Evolutionary conservation across 2,113 vertebrate genomes (phyloP), one percentile per base, ranked within the genome.

Genomic region (Phaethon lepturus): DNA sequence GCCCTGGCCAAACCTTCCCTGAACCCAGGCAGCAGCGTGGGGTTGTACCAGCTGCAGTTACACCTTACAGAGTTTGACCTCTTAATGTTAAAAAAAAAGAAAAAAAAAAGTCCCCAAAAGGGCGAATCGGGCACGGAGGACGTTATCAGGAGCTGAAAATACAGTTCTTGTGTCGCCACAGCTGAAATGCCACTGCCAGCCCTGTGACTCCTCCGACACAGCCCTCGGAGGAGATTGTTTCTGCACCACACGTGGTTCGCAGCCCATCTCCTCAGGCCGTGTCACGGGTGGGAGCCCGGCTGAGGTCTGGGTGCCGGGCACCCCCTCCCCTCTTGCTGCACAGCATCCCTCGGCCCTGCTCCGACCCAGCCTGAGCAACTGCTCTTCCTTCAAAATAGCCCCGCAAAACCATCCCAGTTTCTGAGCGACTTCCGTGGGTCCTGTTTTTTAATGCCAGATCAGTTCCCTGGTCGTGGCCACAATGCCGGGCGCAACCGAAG

Each of bases 21-120:
- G 17, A 20, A 5, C 1, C 0, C 0, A 11, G 63, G 62, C 18
- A 59, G 66, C 76, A 35, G 17, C 0, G 0, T 33, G 45, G 18
- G 60, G 33, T 1, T 59, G 58, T 23, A n/a, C 12, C 67, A 63
- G 72, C 68, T 73, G 68, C 76, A 63, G 16, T 55, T 16, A n/a
- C 44, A 71, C 31, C 28, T 53, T 13, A 50, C 45, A 50, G 69
- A 68, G 60, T 17, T 47, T 40, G 60, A 55, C 17, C 24, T 58
- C 66, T 25, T 45, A 6, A 6, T 11, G 10, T 2, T 60, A 13
- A 31, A 89, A 50, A 44, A n/a, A 42, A 59, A 23, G 24, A 38
- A 13, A n/a, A 56, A 18, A 38, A 35, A 13, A 13, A 42, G 12
- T 9, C 72, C 25, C 55, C 24, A 22, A 40, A 86, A 55, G 29